A percentile compares a stretch with the other conserved stretches of the same genome.
Conservation (phyloP, 2,797 vertebrate species). For the Neoniphon sammara region DNA sequence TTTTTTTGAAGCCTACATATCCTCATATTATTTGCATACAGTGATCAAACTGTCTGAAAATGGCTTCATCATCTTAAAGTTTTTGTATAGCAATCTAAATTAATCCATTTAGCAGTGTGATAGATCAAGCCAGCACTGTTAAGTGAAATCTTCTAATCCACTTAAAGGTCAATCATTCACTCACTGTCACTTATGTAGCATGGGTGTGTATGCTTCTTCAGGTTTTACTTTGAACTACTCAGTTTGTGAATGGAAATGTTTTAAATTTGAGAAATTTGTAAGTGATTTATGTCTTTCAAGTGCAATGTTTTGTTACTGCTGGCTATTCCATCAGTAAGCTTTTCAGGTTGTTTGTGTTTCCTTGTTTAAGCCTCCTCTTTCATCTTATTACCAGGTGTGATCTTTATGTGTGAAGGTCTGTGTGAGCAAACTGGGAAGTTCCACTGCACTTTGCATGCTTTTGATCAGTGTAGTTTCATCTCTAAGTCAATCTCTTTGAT, state of each 20-base stretch:
- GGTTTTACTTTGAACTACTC: neutral
- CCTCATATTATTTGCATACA: constrained; percentile 34
- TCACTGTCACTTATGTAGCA: constrained; percentile 17
- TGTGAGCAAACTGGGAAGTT: neutral
- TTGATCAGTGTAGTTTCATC: constrained; percentile 32
- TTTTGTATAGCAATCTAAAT: constrained; percentile 36
- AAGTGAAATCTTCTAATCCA: constrained; percentile 57
- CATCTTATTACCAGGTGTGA: neutral
- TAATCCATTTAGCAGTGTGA: constrained; percentile 60
- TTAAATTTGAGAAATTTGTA: neutral
- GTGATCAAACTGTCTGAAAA: constrained; percentile 39
- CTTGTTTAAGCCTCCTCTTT: neutral
- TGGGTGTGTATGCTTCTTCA: neutral
- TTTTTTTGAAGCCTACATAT: neutral
- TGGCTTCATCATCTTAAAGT: neutral
- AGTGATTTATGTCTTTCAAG: neutral
- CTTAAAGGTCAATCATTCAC: constrained; percentile 48
- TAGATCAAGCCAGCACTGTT: constrained; percentile 41
- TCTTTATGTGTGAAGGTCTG: constrained; percentile 12
- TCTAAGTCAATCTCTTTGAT: constrained; percentile 22
- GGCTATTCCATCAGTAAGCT: neutral
- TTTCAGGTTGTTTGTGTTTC: neutral
- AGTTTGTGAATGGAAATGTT: neutral
- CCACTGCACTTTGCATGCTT: constrained; percentile 2
- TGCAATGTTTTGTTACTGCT: neutral